Base-by-base conservation (phyloP, 2,797 vertebrate genomes). In the Brotula barbata region DNA sequence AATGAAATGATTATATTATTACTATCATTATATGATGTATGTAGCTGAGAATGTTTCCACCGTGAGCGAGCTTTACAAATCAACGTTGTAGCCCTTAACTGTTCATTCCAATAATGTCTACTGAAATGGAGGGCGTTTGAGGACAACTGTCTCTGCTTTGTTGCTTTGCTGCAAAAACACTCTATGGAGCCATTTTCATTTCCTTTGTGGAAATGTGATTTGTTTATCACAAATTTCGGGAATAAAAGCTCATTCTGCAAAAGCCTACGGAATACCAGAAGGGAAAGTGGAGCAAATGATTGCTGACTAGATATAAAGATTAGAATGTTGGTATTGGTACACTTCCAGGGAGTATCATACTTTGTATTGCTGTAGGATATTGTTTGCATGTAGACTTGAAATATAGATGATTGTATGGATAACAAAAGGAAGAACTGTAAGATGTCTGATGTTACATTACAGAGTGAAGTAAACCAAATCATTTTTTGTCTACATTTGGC, bases 51-150 rank as follows among this genome's bases (percentile, higher is more conserved):
- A 33, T 60, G 63, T 14, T 34, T 5, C 2, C 17, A 2, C 41
- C 52, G 7, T 47, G 44, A 22, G 2, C 7, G 20, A 50, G 22
- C 33, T 48, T 64, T 44, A 16, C 58, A n/a, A 36, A 54, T 34
- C 9, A 22, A 22, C 20, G 25, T 5, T 51, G 65, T 59, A 65
- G 65, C 40, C 7, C 16, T 36, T 64, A 43, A 22, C 52, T 58
- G 51, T 19, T 50, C 58, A 40, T 43, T 59, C 64, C 51, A 52
- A 59, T 19, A 22, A 46, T 63, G 72, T 36, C 43, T 15, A 37
- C 62, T 74, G 77, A 70, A 80, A 69, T 49, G 52, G 63, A 82
- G 86, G 84, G 68, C 75, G 79, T 72, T 58, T 78, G 83, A 86
- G 89, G 83, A 87, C 83, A 86, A 65, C 76, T 49, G 42, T 42